Evolutionary conservation across 1,140 invertebrate genomes (phyloP).

Genomic region (Anastatus disparis): DNA sequence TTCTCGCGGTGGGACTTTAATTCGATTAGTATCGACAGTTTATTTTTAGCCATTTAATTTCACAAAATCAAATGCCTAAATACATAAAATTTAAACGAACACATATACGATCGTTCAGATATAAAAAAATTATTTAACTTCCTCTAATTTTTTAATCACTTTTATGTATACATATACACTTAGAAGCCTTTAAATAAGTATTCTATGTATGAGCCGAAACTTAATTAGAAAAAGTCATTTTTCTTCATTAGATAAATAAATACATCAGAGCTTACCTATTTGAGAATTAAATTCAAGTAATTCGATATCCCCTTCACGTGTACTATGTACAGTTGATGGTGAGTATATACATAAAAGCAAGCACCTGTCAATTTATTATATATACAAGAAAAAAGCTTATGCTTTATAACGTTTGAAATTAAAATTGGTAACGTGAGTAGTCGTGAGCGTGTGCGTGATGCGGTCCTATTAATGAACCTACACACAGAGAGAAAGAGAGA

Average conservation of each 20-base stretch:
- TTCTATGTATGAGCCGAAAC: no score
- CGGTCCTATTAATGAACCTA: slow-evolving; percentile 57
- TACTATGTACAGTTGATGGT: not conserved
- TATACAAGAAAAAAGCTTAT: no score
- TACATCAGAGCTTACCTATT: not conserved
- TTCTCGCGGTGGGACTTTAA: no score
- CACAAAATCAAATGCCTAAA: not conserved
- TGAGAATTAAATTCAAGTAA: slow-evolving; percentile 1
- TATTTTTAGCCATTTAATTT: no score
- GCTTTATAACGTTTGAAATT: slow-evolving; percentile 19
- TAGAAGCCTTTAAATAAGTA: no score
- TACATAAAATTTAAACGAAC: not conserved
- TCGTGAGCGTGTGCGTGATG: slow-evolving; percentile 49
- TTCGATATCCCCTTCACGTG: slow-evolving; percentile 6
- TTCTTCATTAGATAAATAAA: slow-evolving; percentile 23
- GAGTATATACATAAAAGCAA: no score
- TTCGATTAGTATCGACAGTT: slow-evolving; percentile 11
- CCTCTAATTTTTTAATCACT: not conserved
- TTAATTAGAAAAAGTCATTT: slow-evolving; percentile 18
- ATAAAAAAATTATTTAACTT: slow-evolving; percentile 5
- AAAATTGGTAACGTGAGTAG: slow-evolving; percentile 49
- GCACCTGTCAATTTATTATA: slow-evolving; percentile 23
- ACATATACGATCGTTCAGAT: not conserved
- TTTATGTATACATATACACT: no score
- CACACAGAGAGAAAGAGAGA: no score